Evolutionary conservation across 2,113 vertebrate species (phyloP).

Genomic region (pig (Sus scrofa)): DNA sequence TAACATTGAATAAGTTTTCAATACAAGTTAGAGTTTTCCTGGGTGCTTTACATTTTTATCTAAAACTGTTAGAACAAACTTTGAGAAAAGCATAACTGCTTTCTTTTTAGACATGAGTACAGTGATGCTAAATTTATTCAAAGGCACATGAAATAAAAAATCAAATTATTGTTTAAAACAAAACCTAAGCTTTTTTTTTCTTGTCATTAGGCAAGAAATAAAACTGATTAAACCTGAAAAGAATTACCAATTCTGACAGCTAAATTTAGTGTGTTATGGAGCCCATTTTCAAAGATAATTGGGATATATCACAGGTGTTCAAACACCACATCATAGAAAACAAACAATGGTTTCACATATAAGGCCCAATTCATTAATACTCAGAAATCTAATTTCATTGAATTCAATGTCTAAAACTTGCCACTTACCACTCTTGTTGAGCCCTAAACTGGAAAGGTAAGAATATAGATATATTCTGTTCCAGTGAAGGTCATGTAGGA

Average conservation of each 20-base stretch:
- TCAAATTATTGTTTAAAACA: neutral
- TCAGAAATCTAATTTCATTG: neutral
- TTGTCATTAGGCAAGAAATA: neutral
- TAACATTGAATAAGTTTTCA: neutral
- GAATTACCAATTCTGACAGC: neutral
- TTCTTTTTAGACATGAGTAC: neutral
- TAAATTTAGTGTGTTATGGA: neutral
- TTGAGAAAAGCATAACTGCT: neutral
- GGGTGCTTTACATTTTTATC: neutral
- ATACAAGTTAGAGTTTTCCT: neutral
- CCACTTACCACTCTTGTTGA: neutral
- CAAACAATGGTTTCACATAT: neutral
- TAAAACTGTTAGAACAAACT: neutral
- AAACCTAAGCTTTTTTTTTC: neutral
- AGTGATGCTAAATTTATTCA: neutral
- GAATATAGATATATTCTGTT: neutral
- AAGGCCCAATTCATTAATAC: neutral
- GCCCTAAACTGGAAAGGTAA: neutral
- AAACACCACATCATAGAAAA: neutral
- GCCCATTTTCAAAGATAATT: neutral
- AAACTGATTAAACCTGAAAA: neutral
- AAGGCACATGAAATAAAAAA: neutral
- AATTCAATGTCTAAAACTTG: neutral
- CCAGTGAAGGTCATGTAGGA: neutral
- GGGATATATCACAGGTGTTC: neutral